phyloP scores from a whole-genome alignment of 2,797 vertebrate species.

The Lagodon rhomboides region DNA sequence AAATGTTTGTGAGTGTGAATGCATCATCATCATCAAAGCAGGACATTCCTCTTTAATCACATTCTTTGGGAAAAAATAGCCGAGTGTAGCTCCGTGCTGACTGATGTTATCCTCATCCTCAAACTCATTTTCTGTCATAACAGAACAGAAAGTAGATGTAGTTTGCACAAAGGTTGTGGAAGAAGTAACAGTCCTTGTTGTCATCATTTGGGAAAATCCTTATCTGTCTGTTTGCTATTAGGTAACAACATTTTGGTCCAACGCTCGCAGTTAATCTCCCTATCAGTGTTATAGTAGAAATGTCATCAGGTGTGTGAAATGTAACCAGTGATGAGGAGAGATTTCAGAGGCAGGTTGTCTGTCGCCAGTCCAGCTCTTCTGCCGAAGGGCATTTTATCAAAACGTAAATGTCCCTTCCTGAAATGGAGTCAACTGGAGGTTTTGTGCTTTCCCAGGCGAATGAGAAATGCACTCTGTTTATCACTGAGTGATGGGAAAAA shows the following conservation, averaged over 20 bases:
- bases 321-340: slow-evolving; percentile 14
- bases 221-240: slow-evolving; percentile 37
- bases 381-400: slow-evolving; percentile 72
- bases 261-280: neutral
- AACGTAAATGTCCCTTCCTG: slow-evolving; percentile 72
- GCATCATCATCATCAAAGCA: slow-evolving; percentile 65
- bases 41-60: slow-evolving; percentile 75
- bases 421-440: slow-evolving; percentile 75
- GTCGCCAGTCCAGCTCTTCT: slow-evolving; percentile 45
- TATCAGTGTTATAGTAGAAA: slow-evolving; percentile 20
- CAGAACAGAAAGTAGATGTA: slow-evolving; percentile 68
- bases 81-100: slow-evolving; percentile 49
- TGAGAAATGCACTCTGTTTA: slow-evolving; percentile 82
- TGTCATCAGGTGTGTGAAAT: slow-evolving; percentile 33
- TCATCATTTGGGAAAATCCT: slow-evolving; percentile 44
- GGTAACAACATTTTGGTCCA: slow-evolving; percentile 35
- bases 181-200: slow-evolving; percentile 41
- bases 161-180: slow-evolving; percentile 55
- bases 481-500: slow-evolving; percentile 79
- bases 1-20: slow-evolving; percentile 60
- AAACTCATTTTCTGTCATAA: slow-evolving; percentile 51
- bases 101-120: slow-evolving; percentile 66
- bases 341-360: slow-evolving; percentile 63
- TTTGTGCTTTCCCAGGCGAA: slow-evolving; percentile 79
- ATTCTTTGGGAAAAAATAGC: slow-evolving; percentile 35